phyloP scores from a whole-genome alignment of 2,888 invertebrate species.

The Frankliniella intonsa region DNA sequence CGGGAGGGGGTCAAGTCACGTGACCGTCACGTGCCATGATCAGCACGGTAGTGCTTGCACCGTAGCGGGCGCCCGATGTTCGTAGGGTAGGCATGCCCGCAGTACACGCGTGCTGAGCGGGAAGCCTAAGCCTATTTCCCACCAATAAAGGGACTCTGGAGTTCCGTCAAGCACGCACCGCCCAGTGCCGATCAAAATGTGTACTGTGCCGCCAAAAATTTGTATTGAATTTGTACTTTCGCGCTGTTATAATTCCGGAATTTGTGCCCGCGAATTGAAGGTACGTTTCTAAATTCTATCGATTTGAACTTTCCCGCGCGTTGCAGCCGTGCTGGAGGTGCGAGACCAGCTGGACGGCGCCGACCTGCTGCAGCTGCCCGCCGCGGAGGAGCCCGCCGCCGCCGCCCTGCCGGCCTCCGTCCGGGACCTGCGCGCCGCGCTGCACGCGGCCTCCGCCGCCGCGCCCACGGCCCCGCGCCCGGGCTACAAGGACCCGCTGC shows the following conservation, averaged over 20 bases:
- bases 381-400: not conserved
- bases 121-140: not conserved
- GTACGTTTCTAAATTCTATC: too few species aligned
- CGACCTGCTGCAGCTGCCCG: conserved; percentile 46
- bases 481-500: conserved; percentile 58
- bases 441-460: conserved; percentile 42
- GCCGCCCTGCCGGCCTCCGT: conserved; percentile 4
- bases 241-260: too few species aligned
- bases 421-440: conserved; percentile 34
- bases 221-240: too few species aligned
- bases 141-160: not conserved
- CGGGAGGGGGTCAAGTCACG: too few species aligned
- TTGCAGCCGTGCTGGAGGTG: conserved; percentile 65
- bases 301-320: too few species aligned
- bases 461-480: conserved; percentile 43
- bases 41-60: too few species aligned
- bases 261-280: too few species aligned
- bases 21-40: too few species aligned
- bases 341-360: conserved; percentile 61
- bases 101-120: not conserved
- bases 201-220: too few species aligned
- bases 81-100: not conserved
- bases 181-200: too few species aligned
- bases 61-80: not conserved
- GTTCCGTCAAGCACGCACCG: too few species aligned